Percentiles rank a stretch among this genome's conserved stretches.
phyloP scores from a whole-genome alignment of 1,140 invertebrate species.

The Helicoverpa zea region DNA sequence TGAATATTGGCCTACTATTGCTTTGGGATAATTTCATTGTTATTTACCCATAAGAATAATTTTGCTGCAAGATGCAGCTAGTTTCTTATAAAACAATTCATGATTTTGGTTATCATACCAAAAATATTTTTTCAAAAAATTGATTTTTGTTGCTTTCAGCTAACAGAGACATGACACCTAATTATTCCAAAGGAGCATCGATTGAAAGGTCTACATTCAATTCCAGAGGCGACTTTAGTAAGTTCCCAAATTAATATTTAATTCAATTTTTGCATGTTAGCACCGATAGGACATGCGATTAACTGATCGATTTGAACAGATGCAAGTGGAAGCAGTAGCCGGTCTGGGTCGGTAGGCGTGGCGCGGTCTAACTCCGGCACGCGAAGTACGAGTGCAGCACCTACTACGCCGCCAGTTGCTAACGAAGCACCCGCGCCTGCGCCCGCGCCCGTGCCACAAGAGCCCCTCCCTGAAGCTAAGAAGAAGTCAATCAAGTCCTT shows the following conservation, averaged over 20 bases:
- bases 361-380: slow-evolving; percentile 68
- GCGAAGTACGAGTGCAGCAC: slow-evolving; percentile 57
- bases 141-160: slow-evolving; percentile 53
- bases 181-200: slow-evolving; percentile 77
- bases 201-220: slow-evolving; percentile 83
- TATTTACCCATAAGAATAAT: too few relatives aligned
- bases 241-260: slow-evolving; percentile 51
- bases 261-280: background rate
- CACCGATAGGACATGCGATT: background rate
- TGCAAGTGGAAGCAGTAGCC: slow-evolving; percentile 55
- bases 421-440: slow-evolving; percentile 36
- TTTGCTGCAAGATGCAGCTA: too few relatives aligned
- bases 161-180: slow-evolving; percentile 72
- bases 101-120: background rate
- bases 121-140: background rate
- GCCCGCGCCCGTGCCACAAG: slow-evolving; percentile 57
- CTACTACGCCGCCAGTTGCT: slow-evolving; percentile 48
- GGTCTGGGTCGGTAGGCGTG: slow-evolving; percentile 66
- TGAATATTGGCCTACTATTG: too few relatives aligned
- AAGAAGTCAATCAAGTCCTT: slow-evolving; percentile 69
- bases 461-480: slow-evolving; percentile 67
- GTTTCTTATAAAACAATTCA: too few relatives aligned
- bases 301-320: background rate
- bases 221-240: slow-evolving; percentile 76
- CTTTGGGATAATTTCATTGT: too few relatives aligned